These are phyloP conservation scores for Coptotermes formosanus DNA, from an alignment of 1,140 invertebrate species.

Conservation along the genomic window DNA sequence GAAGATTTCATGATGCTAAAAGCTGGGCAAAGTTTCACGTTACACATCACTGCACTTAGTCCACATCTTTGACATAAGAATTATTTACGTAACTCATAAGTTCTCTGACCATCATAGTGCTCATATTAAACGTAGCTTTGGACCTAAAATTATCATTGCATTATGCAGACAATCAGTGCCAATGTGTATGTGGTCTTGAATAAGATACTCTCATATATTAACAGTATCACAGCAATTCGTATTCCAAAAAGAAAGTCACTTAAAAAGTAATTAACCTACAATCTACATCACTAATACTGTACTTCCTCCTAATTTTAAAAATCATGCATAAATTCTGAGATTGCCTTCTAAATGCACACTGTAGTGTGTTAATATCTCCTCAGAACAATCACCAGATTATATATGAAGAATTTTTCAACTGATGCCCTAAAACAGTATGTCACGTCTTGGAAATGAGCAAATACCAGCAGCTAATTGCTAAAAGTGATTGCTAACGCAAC, in stretches of 20 bases:
- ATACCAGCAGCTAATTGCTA: constrained; percentile 30
- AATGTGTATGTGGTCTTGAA: background rate
- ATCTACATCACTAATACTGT: background rate
- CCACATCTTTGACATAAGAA: background rate
- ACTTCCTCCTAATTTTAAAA: background rate
- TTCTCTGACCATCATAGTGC: too few relatives aligned
- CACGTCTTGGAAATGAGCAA: constrained; percentile 34
- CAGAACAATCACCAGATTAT: background rate
- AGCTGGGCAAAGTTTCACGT: background rate
- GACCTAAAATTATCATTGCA: background rate
- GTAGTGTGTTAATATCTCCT: background rate
- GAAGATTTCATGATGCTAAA: background rate
- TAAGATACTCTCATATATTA: background rate
- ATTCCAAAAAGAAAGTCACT: background rate
- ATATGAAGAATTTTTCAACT: background rate
- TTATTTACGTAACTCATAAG: too few relatives aligned
- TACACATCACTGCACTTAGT: background rate
- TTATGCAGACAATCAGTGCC: background rate
- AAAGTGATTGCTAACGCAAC: constrained; percentile 33
- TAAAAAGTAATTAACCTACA: background rate
- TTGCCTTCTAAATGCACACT: background rate
- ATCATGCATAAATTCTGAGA: background rate
- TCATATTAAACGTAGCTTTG: background rate
- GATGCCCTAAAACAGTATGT: background rate
- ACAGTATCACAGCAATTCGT: background rate